Base-by-base conservation (phyloP, 2,113 vertebrate species). In the Plotosus lineatus region DNA sequence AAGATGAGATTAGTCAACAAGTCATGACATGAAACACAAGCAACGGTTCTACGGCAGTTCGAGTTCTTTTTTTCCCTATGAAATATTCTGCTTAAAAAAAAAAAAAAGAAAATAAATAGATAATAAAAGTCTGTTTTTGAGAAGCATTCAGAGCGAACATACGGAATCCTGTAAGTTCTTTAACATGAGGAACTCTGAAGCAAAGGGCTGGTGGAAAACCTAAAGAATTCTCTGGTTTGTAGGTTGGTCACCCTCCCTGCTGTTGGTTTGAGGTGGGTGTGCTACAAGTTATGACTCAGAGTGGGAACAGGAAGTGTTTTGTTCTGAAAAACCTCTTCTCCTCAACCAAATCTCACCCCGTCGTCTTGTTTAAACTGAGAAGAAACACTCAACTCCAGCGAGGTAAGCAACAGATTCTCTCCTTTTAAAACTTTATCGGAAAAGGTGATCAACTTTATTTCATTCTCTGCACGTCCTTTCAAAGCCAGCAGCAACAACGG, bases 291-390 rank as follows among this genome's bases (percentile, higher is more conserved):
- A 19, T 58, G 63, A 10, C 55, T 23, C 48, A 21, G 1, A 58
- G 86, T 44, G 63, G 26, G 60, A 80, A 40, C 31, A 90, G 84
- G 53, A 88, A 92, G 90, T 90, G 84, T 89, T 83, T 14, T 38
- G 53, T 58, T n/a, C 28, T 75, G 19, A 80, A 33, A 44, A 7
- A 2, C 6, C 10, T 42, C 44, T n/a, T 46, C 78, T 68, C 33
- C 40, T 77, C 40, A 10, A 56, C 40, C 53, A 83, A 80, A 78
- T 83, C 85, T 83, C 61, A 69, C 78, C 74, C 60, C 78, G 46
- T 61, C 14, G 31, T 61, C 77, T 56, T 82, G 51, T 61, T 9
- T 21, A 77, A 48, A 75, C 31, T 78, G 6, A 4, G 7, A 31
- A 66, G 21, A 38, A 26, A 53, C 50, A 21, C 55, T 60, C 50